phyloP scores from a whole-genome alignment of 2,113 vertebrate species.

The Xenotilapia flavipinnis region DNA sequence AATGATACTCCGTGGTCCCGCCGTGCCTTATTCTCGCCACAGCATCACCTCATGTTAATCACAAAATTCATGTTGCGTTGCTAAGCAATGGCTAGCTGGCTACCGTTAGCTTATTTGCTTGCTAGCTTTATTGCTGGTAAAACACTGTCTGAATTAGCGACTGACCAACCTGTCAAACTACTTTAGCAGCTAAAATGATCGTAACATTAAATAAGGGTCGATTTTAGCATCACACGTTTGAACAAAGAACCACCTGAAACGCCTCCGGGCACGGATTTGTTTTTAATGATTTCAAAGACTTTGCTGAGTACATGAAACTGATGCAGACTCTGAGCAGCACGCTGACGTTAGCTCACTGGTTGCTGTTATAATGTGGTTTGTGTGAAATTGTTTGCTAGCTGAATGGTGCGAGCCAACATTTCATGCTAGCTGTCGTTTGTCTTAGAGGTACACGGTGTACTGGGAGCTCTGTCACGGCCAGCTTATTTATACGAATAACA shows the following conservation, averaged over 20 bases:
- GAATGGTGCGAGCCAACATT: neutral
- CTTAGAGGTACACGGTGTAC: neutral
- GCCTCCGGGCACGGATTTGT: accelerated
- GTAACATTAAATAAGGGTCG: neutral
- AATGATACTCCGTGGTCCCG: too few species aligned
- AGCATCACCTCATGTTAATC: neutral
- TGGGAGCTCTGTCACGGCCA: neutral
- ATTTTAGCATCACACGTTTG: neutral
- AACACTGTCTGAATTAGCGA: neutral
- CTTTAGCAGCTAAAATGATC: neutral
- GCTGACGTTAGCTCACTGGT: accelerated
- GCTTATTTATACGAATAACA: neutral
- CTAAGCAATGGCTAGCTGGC: neutral
- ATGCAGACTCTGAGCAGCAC: neutral
- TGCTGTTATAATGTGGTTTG: neutral
- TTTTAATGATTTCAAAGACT: neutral
- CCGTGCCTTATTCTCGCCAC: too few species aligned
- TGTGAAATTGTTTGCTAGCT: neutral
- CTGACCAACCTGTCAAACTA: neutral
- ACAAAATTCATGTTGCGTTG: neutral
- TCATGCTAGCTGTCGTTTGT: neutral
- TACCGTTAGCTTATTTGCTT: neutral
- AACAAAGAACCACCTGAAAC: neutral
- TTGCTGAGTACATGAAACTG: neutral
- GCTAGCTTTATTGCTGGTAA: neutral